Base-by-base conservation (phyloP, 2,888 invertebrate genomes). In the Nebria salina region DNA sequence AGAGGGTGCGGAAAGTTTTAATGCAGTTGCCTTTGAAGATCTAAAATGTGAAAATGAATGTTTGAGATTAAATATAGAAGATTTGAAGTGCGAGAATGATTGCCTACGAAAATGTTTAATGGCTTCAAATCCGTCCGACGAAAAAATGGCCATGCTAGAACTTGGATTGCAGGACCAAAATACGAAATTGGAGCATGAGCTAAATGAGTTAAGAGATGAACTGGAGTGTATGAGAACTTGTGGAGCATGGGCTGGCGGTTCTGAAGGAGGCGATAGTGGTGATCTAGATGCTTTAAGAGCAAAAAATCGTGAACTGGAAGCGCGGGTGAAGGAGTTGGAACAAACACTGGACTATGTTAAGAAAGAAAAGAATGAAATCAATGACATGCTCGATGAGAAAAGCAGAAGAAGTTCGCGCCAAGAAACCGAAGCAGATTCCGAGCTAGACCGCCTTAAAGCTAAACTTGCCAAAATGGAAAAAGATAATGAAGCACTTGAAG, bases 241-340 rank as follows among this genome's bases (percentile, higher is more conserved):
- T 72, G 76, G 73, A 25, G 80, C 75, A 54, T 25, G 43, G 15
- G 42, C 74, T 73, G 64, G 25, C n/a, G 65, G 54, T 42, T 13
- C 7, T 13, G 42, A 11, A 86, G 11, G 90, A 89, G 11, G 88
- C 75, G 0, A 89, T 86, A 81, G 90, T 86, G 65, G 89, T 83
- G 85, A 90, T 89, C 6, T 26, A 25, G 25, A 20, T 9, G 75
- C 20, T 54, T 75, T 65, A 72, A 65, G 26, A 72, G 43, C 72
- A 9, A 9, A 41, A 65, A 76, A n/a, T 34, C 13, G 26, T 41
- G 76, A 76, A 15, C 42, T 81, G 54, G 20, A 20, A 20, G 20
- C 20, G 20, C 20, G 20, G 20, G 20, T 20, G 20, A 20, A 20
- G 20, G 20, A 20, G 20, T 20, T 20, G 20, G 75, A 75, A 64